phyloP scores from a whole-genome alignment of 2,113 vertebrate genomes.

The Albula goreensis region DNA sequence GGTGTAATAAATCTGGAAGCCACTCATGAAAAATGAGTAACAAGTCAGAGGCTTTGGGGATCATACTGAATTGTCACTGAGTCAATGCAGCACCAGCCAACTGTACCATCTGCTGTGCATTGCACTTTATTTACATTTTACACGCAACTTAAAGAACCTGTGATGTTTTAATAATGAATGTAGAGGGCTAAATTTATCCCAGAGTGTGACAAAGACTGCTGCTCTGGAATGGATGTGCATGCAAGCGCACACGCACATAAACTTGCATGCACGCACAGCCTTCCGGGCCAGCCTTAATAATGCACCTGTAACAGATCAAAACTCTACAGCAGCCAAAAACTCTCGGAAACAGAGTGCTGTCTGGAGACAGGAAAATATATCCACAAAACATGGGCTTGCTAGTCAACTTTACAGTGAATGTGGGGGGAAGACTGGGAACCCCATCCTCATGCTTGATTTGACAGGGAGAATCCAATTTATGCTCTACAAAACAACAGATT shows the following conservation, averaged over 20 bases:
- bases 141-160: not conserved
- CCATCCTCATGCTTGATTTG: too few relatives aligned
- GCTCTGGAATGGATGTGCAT: not conserved
- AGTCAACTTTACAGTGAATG: too few relatives aligned
- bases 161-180: not conserved
- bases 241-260: not conserved
- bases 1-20: not conserved
- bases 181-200: not conserved
- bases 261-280: not conserved
- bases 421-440: too few relatives aligned
- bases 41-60: not conserved
- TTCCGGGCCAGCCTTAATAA: not conserved
- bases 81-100: not conserved
- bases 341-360: not conserved
- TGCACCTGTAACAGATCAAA: too few relatives aligned
- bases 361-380: too few relatives aligned
- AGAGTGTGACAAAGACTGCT: not conserved
- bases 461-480: too few relatives aligned
- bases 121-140: not conserved
- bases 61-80: not conserved
- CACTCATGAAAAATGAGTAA: not conserved
- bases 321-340: not conserved
- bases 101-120: not conserved
- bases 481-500: too few relatives aligned
- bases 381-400: too few relatives aligned